Evolutionary conservation across 2,113 vertebrate genomes (phyloP).

Genomic region (Euleptes europaea): DNA sequence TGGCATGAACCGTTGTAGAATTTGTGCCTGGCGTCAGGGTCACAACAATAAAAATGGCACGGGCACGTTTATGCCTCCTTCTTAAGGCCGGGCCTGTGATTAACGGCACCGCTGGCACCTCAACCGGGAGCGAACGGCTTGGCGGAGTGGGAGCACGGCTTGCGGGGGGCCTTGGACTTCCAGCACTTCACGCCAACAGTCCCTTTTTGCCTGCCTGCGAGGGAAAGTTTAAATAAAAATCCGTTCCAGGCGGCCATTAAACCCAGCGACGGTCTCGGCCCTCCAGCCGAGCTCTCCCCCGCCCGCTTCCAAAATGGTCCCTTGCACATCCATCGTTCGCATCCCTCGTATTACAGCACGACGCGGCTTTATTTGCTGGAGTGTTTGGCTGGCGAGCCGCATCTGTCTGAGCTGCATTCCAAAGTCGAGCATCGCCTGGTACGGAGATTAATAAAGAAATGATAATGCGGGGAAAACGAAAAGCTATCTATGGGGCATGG

Average conservation of each 20-base stretch:
- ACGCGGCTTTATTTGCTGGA: not conserved
- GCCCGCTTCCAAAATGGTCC: constrained; percentile 13
- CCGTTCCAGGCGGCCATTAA: constrained; percentile 37
- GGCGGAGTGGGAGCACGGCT: not conserved
- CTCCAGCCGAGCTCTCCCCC: not conserved
- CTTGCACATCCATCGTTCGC: not conserved
- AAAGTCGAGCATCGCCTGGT: not conserved
- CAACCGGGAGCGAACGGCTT: not conserved
- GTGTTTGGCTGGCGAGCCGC: not conserved
- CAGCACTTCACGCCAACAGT: constrained; percentile 27
- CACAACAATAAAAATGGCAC: constrained; percentile 35
- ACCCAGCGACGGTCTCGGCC: not conserved
- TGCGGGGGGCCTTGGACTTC: not conserved
- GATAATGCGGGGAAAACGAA: not conserved
- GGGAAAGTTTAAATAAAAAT: constrained; percentile 48
- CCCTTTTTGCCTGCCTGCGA: constrained; percentile 1
- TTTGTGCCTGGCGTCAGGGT: constrained; percentile 22
- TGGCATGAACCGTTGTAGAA: constrained; percentile 41
- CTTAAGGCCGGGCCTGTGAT: not conserved
- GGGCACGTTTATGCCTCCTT: constrained; percentile 20
- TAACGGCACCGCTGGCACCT: not conserved
- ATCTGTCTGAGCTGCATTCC: not conserved
- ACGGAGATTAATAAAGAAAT: not conserved
- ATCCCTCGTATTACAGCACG: not conserved
- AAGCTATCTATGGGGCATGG: no score